Evolutionary conservation across 2,888 invertebrate genomes (phyloP).

Genomic region (Tortricodes alternella): DNA sequence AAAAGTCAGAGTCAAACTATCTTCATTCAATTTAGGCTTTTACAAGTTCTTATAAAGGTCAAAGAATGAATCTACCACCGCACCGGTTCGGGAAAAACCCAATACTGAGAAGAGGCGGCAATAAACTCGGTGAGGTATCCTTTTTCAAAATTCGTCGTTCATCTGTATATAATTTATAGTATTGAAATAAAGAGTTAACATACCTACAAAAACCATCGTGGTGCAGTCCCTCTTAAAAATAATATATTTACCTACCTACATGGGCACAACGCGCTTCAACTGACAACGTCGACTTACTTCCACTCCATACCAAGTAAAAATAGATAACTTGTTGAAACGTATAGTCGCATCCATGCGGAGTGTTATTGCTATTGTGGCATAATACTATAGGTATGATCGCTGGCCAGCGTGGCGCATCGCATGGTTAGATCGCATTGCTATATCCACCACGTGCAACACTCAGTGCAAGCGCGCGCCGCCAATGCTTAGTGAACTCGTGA

Average conservation of each 20-base stretch:
- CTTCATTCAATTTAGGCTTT: too few relatives aligned
- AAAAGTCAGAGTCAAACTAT: too few relatives aligned
- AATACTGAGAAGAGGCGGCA: too few relatives aligned
- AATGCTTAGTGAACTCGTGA: slow-evolving; percentile 53
- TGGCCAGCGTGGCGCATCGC: too few relatives aligned
- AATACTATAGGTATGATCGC: slow-evolving; percentile 11
- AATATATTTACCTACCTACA: slow-evolving; percentile 2
- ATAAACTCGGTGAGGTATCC: too few relatives aligned
- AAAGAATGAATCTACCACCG: too few relatives aligned
- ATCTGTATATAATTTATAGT: too few relatives aligned
- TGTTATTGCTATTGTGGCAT: slow-evolving; percentile 24
- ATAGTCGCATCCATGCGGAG: slow-evolving; percentile 28
- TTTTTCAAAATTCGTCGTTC: too few relatives aligned
- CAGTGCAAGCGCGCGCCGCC: slow-evolving; percentile 42
- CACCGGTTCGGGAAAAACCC: too few relatives aligned
- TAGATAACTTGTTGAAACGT: slow-evolving; percentile 25
- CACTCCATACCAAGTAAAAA: slow-evolving; percentile 28
- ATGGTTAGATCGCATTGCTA: slow-evolving; percentile 32
- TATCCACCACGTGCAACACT: slow-evolving; percentile 33
- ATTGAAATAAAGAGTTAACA: too few relatives aligned
- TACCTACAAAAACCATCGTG: slow-evolving; percentile 3
- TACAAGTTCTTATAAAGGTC: too few relatives aligned
- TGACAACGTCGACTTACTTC: slow-evolving; percentile 19
- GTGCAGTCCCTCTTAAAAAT: slow-evolving; percentile 3
- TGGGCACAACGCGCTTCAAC: slow-evolving; percentile 12